Base-by-base conservation (phyloP, 2,888 invertebrate genomes). In the Standfussiana lucernea region DNA sequence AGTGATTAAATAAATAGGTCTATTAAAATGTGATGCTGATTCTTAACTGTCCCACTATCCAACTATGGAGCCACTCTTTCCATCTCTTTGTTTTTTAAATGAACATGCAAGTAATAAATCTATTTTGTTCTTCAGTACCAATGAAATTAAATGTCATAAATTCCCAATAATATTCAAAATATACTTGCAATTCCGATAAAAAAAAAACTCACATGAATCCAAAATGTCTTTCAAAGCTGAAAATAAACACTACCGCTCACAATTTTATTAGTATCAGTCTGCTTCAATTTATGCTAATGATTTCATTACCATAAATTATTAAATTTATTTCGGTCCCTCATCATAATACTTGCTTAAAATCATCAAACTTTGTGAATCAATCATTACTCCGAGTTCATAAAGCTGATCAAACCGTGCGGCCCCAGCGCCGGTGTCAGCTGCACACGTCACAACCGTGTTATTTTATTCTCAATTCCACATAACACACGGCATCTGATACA, bases 241-340 rank as follows among this genome's bases (percentile, higher is more conserved):
- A 88, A 89, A 88, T 86, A 85, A 82, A 87, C 84, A 82, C 84
- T 91, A 92, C 89, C 86, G 86, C 89, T 92, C 92, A 92, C 89
- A 87, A 90, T 89, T 92, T 91, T 91, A 93, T 92, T 89, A 92
- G 92, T 93, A 94, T 95, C 95, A 95, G 95, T 95, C 95, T 92
- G 94, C 91, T 92, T 90, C 91, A 92, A 91, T 92, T 92, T 93
- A 94, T 89, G 90, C 93, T 94, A 93, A 90, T 90, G 90, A 89
- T 87, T 87, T 87, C 75, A 86, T 90, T 91, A 92, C 89, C 90
- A 91, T 92, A 89, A 90, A 89, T 90, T 89, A 91, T 91, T 92
- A 90, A 86, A 85, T 88, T 90, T 90, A 91, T 93, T 94, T 95
- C 94, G 95, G 95, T 95, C 95, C 95, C 95, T 91, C 90, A 90